Conservation (phyloP, 2,113 vertebrate genomes). For the Melanotaenia duboulayi region DNA sequence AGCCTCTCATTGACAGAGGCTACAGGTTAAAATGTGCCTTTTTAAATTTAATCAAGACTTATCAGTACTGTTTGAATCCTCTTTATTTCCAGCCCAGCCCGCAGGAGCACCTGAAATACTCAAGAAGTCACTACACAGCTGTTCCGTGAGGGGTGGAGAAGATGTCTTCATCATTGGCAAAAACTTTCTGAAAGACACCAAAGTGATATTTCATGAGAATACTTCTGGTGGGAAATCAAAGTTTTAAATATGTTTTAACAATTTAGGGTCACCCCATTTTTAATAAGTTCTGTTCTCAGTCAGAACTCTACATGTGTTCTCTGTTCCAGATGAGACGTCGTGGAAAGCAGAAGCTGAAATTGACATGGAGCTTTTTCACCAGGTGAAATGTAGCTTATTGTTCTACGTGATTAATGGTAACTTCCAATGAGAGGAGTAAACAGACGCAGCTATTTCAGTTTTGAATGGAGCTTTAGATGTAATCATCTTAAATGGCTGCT, state of each 20-base stretch:
- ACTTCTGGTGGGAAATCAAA: conserved; percentile 85
- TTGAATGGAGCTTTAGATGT: conserved; percentile 59
- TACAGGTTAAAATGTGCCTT: background rate
- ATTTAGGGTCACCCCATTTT: background rate
- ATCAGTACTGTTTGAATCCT: conserved; percentile 7
- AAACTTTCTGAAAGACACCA: conserved; percentile 99
- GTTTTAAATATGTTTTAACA: background rate
- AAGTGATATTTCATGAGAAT: conserved; percentile 98
- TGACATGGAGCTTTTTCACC: conserved; percentile 99
- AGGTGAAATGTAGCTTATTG: conserved; percentile 83
- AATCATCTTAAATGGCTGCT: conserved; percentile 72
- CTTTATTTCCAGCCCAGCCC: conserved; percentile 89
- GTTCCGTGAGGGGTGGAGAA: conserved; percentile 93
- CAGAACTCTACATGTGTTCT: conserved; percentile 13
- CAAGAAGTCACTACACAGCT: conserved; percentile 97
- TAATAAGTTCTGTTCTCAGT: background rate
- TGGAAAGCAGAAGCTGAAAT: conserved; percentile 99
- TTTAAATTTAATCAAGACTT: background rate
- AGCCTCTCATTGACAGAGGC: too few relatives aligned
- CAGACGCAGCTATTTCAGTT: conserved; percentile 46
- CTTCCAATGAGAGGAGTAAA: conserved; percentile 44
- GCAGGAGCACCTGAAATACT: conserved; percentile 97
- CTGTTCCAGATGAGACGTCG: conserved; percentile 91
- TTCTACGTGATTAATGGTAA: conserved; percentile 29
- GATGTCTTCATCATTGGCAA: conserved; percentile 99